Conservation (phyloP, 2,888 invertebrate species). For the Acrocyrtus sp. region DNA sequence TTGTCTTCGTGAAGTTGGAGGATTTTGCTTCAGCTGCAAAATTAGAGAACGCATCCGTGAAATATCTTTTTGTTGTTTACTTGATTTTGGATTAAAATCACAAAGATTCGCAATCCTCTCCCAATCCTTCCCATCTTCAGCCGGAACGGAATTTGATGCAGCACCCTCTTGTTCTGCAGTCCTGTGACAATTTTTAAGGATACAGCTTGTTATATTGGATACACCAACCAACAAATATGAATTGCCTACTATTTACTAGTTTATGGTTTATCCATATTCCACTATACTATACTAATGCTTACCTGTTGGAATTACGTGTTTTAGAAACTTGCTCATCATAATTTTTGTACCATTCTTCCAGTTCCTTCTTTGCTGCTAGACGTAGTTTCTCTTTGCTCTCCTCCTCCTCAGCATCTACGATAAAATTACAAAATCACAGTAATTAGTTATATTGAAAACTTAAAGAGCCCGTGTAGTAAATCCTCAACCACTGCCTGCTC, state of each 20-base stretch:
- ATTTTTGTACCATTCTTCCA: conserved; percentile 98
- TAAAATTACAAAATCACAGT: conserved; percentile 24
- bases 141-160: conserved; percentile 3
- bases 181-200: no score
- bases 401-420: conserved; percentile 89
- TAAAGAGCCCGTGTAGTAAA: no score
- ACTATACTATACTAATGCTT: no score
- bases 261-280: no score
- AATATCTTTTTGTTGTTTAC: conserved; percentile 89
- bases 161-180: conserved; percentile 37
- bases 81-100: conserved; percentile 93
- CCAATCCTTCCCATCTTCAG: conserved; percentile 92
- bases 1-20: conserved; percentile 67
- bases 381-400: conserved; percentile 89
- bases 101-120: conserved; percentile 94
- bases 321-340: conserved; percentile 94
- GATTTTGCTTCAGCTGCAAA: conserved; percentile 90
- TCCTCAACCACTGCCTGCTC: no score
- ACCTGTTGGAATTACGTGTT: conserved; percentile 95
- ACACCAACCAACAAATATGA: no score
- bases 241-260: no score
- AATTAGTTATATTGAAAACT: no score
- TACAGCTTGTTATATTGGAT: no score
- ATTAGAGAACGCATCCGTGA: conserved; percentile 95
- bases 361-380: conserved; percentile 90